These are phyloP conservation scores for Lethrus apterus DNA, from an alignment of 1,140 invertebrate genomes.

Conservation along the genomic window DNA sequence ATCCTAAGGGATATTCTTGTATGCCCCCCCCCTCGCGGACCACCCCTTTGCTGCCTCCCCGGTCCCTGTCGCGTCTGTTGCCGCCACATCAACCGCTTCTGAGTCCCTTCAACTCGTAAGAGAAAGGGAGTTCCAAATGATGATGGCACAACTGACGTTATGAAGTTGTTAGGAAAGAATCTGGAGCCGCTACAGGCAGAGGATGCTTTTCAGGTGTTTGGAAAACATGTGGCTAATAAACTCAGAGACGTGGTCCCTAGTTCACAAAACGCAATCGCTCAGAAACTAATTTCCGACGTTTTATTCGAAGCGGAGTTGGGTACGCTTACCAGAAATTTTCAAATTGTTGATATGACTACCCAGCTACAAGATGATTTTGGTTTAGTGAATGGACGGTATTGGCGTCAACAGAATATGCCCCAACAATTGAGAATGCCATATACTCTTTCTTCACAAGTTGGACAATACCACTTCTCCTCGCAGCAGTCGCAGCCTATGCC, in stretches of 20 bases:
- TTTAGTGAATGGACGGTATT: too few relatives aligned
- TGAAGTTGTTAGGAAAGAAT: not conserved
- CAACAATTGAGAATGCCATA: conserved; percentile 10
- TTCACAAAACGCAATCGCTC: conserved; percentile 1
- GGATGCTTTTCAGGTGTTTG: not conserved
- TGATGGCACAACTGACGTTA: not conserved
- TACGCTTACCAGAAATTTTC: not conserved
- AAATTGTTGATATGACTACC: not conserved
- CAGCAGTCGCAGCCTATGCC: not conserved
- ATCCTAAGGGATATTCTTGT: too few relatives aligned
- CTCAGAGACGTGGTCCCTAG: not conserved
- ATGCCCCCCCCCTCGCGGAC: too few relatives aligned
- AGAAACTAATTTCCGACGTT: not conserved
- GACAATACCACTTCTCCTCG: not conserved
- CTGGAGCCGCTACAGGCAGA: not conserved
- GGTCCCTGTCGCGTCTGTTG: too few relatives aligned
- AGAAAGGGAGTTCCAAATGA: not conserved
- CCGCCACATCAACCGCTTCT: too few relatives aligned
- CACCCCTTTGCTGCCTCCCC: too few relatives aligned
- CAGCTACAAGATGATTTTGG: too few relatives aligned
- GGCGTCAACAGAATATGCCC: conserved; percentile 6
- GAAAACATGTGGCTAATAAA: conserved; percentile 1
- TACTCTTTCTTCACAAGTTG: conserved; percentile 9
- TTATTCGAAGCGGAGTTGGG: not conserved
- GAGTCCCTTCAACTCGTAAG: conserved; percentile 8